These are phyloP conservation scores for Eupsilia transversa DNA, from an alignment of 2,888 invertebrate genomes.

Conservation along the genomic window DNA sequence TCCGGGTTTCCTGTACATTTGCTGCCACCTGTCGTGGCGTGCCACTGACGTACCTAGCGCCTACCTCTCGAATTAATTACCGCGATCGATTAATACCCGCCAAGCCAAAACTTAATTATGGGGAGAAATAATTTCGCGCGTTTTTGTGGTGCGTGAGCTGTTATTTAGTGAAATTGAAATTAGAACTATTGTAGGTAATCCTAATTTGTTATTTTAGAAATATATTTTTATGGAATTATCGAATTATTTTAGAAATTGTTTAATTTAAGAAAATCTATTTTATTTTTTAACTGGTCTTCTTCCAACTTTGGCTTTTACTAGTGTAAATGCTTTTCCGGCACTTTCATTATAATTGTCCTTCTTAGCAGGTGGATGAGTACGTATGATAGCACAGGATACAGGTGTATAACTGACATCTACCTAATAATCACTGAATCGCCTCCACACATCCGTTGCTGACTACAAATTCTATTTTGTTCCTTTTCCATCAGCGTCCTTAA, in stretches of 20 bases:
- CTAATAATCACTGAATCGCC: conserved; percentile 15
- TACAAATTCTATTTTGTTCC: background rate
- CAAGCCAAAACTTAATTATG: conserved; percentile 82
- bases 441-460: background rate
- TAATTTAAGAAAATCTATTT: background rate
- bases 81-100: conserved; percentile 86
- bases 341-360: conserved; percentile 20
- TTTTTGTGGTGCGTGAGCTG: conserved; percentile 68
- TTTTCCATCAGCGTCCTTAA: background rate
- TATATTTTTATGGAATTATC: too few species aligned
- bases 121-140: conserved; percentile 79
- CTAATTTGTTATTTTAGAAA: background rate
- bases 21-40: conserved; percentile 85
- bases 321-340: background rate
- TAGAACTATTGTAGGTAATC: background rate
- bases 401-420: conserved; percentile 31
- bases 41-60: conserved; percentile 85
- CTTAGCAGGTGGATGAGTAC: conserved; percentile 35
- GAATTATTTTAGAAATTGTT: background rate
- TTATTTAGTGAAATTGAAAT: conserved; percentile 26
- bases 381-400: conserved; percentile 40
- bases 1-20: conserved; percentile 88
- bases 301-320: background rate
- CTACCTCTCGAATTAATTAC: conserved; percentile 87
- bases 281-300: background rate